phyloP scores from a whole-genome alignment of 2,888 invertebrate species.

The Sycophila texana region DNA sequence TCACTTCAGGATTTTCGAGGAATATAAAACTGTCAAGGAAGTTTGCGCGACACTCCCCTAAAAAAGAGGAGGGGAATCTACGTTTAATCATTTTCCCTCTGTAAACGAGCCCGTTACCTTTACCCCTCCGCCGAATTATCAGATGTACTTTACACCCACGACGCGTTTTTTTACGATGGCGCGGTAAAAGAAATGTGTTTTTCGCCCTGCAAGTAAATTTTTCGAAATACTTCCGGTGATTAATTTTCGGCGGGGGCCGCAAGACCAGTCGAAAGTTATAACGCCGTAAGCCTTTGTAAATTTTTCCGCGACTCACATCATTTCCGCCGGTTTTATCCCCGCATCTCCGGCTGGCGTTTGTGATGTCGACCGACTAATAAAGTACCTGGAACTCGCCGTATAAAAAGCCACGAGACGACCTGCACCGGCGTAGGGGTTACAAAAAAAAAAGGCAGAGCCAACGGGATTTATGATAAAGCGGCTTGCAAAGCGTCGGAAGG shows the following conservation, averaged over 20 bases:
- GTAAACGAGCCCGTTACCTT: no score
- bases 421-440: no score
- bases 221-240: constrained; percentile 6
- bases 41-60: no score
- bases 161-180: no score
- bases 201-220: not conserved
- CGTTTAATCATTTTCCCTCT: no score
- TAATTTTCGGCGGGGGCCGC: constrained; percentile 19
- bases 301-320: constrained; percentile 59
- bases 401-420: not conserved
- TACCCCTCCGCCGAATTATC: no score
- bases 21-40: no score
- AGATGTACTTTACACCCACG: no score
- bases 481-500: not conserved
- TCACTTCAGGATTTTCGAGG: no score
- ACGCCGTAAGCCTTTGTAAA: constrained; percentile 43
- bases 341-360: constrained; percentile 51
- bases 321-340: constrained; percentile 67
- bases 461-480: constrained; percentile 42
- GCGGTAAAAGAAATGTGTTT: no score
- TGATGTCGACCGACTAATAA: constrained; percentile 60
- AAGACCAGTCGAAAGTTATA: constrained; percentile 8
- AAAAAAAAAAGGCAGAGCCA: no score
- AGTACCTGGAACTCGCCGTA: constrained; percentile 61
- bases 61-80: no score